Evolutionary conservation across 2,113 vertebrate genomes (phyloP).

Genomic region (Urocolius indicus): DNA sequence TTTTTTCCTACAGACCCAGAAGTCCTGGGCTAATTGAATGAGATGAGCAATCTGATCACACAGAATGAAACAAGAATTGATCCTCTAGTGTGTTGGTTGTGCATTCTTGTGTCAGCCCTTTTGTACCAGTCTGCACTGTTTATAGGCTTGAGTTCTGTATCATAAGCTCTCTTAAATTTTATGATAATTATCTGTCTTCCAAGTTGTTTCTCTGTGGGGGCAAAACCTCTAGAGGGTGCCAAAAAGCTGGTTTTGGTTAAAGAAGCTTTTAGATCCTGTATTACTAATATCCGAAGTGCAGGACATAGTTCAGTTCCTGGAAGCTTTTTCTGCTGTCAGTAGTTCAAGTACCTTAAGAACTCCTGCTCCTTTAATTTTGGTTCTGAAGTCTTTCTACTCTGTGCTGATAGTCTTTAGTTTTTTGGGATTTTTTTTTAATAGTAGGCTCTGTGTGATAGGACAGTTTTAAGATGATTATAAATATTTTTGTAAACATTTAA

Average conservation of each 20-base stretch:
- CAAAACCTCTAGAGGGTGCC: slow-evolving; percentile 66
- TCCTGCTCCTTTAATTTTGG: background rate
- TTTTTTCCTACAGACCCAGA: background rate
- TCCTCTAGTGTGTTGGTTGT: background rate
- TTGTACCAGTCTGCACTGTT: background rate
- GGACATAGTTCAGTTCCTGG: background rate
- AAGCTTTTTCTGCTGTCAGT: background rate
- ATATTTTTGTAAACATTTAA: background rate
- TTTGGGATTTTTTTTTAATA: background rate
- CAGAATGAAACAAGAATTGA: background rate
- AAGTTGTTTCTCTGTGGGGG: background rate
- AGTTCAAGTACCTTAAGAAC: background rate
- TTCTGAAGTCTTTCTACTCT: background rate
- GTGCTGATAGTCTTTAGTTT: background rate
- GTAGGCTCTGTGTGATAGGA: background rate
- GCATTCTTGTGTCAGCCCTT: background rate
- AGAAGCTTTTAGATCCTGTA: background rate
- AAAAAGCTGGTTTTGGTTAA: slow-evolving; percentile 38
- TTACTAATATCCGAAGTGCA: background rate
- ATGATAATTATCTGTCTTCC: background rate
- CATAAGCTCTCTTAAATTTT: background rate
- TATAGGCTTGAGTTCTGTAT: background rate
- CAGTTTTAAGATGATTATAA: background rate
- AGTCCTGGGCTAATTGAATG: background rate
- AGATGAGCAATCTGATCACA: background rate